phyloP scores from a whole-genome alignment of 2,888 invertebrate species.

The Drosophila falleni region DNA sequence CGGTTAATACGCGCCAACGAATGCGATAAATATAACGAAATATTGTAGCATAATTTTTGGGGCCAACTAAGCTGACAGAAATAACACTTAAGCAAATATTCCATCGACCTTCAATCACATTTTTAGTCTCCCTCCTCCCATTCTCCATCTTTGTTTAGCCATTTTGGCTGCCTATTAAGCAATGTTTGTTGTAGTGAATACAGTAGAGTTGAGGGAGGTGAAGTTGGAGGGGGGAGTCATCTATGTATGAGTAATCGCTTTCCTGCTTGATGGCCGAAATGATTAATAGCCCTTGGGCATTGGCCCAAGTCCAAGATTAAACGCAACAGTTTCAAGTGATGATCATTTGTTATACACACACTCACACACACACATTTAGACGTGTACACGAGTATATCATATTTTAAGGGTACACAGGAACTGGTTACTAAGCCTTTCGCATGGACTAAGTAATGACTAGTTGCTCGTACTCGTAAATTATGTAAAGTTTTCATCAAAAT shows the following conservation, averaged over 20 bases:
- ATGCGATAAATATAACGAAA: conserved; percentile 77
- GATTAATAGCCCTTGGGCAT: conserved; percentile 70
- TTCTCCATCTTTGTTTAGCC: conserved; percentile 51
- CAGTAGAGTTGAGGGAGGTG: not conserved
- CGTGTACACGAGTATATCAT: conserved; percentile 16
- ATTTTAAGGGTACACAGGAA: conserved; percentile 23
- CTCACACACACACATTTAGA: not conserved
- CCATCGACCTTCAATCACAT: conserved; percentile 57
- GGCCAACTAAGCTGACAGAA: conserved; percentile 78
- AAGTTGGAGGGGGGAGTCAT: conserved; percentile 38
- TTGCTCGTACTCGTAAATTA: not conserved
- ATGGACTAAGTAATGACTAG: not conserved
- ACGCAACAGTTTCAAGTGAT: conserved; percentile 75
- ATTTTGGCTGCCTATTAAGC: conserved; percentile 70
- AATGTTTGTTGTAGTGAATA: conserved; percentile 65
- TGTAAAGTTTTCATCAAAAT: not conserved
- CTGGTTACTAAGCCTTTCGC: conserved; percentile 12
- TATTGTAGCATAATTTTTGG: conserved; percentile 79
- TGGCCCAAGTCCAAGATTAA: conserved; percentile 77
- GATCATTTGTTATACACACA: conserved; percentile 72
- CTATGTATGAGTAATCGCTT: conserved; percentile 79
- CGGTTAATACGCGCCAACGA: conserved; percentile 79
- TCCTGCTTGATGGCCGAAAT: conserved; percentile 77
- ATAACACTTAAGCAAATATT: conserved; percentile 81
- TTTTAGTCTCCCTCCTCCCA: conserved; percentile 10